Evolutionary conservation across 2,113 vertebrate species (phyloP), one percentile per base, ranked within the genome.

Genomic region (Toxotes chatareus): DNA sequence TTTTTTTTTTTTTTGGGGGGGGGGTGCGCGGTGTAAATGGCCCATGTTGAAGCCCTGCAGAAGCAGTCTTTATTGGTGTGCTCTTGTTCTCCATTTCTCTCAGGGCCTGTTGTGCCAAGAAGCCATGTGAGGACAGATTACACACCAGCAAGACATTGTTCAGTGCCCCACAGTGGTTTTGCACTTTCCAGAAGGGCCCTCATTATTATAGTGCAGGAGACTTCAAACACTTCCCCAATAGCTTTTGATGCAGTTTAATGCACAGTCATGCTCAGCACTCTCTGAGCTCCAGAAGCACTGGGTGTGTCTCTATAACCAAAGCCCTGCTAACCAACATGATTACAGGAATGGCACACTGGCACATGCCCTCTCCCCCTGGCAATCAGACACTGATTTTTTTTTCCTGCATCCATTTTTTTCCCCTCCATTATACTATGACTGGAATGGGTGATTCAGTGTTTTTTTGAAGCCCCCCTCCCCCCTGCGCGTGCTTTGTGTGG

Each of bases 221-320:
- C 86, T 91, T 91, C 86, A 89, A 91, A 92, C 77, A 42, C 83
- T 90, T 68, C 51, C 42, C 75, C 73, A 77, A 84, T 84, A 53
- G 80, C 78, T 70, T 90, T 91, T 84, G 81, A 91, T 88, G 79
- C 78, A 83, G 72, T 90, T 89, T 79, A 86, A 90, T 93, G 82
- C 85, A 85, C 80, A 89, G 92, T 91, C 84, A 87, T 89, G 81
- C 81, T 57, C 61, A 31, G 56, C 65, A 27, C 74, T 46, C 69
- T 71, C 34, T 67, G 69, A 67, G 82, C 80, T 84, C 73, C 78
- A 85, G 70, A 86, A 84, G 76, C 84, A 81, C 80, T 80, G 89
- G 89, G 90, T 91, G 93, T 91, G 93, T 89, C 89, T 87, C 73
- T 84, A 82, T 88, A 86, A 92, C 91, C 70, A 91, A 90, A 89